A percentile compares a stretch with the other conserved stretches of the same genome.
phyloP scores from a whole-genome alignment of 2,113 vertebrate genomes.

The Leuciscus idus region DNA sequence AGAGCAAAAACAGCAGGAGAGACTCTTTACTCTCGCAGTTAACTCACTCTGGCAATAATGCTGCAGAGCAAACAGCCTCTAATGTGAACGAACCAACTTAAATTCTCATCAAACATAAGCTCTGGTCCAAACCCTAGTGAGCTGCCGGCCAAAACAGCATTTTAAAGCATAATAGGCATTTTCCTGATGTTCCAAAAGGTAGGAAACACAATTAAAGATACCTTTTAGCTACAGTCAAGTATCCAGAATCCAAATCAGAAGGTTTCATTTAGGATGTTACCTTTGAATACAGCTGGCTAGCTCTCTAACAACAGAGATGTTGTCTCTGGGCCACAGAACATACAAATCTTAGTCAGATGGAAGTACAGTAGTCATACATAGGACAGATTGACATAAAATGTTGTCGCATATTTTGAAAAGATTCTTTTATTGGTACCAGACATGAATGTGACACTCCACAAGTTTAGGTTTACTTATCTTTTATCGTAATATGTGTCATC shows the following conservation, averaged over 20 bases:
- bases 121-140: background rate
- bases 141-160: background rate
- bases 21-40: background rate
- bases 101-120: background rate
- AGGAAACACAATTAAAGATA: background rate
- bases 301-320: background rate
- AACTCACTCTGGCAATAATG: background rate
- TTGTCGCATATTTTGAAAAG: background rate
- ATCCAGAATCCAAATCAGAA: background rate
- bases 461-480: background rate
- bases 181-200: background rate
- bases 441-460: background rate
- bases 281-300: background rate
- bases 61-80: background rate
- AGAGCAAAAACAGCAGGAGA: constrained; percentile 30
- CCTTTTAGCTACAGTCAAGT: background rate
- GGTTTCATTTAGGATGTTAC: background rate
- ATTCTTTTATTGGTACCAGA: constrained; percentile 1
- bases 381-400: background rate
- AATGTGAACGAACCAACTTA: background rate
- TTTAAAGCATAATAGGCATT: background rate
- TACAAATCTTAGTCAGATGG: background rate
- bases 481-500: background rate
- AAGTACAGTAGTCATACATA: constrained; percentile 7
- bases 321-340: background rate